These are phyloP conservation scores for Aplysina aerophoba DNA, from an alignment of 37 sponge, comb jelly and placozoan genomes.

Conservation along the genomic window DNA sequence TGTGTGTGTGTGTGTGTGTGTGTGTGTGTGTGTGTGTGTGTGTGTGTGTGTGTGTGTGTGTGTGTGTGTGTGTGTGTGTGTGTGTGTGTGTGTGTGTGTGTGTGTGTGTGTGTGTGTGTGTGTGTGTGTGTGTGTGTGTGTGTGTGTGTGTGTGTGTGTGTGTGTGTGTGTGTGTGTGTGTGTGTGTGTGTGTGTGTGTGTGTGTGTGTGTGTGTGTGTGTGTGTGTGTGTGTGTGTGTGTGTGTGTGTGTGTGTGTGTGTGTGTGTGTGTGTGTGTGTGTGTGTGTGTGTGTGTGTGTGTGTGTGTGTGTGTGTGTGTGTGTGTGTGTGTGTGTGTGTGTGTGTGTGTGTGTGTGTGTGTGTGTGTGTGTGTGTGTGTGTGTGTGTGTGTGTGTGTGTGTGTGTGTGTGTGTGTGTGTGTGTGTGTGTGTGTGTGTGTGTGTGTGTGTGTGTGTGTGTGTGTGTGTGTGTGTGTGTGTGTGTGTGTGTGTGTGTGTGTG, in stretches of 20 bases:
- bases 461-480: too few relatives aligned
- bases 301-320: slow-evolving; percentile 24
- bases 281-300: slow-evolving; percentile 5
- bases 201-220: slow-evolving; percentile 48
- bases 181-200: slow-evolving; percentile 47
- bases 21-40: slow-evolving; percentile 49
- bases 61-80: slow-evolving; percentile 43
- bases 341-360: slow-evolving; percentile 27
- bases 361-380: slow-evolving; percentile 23
- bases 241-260: slow-evolving; percentile 49
- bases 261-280: slow-evolving; percentile 44
- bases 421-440: too few relatives aligned
- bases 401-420: too few relatives aligned
- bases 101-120: slow-evolving; percentile 57
- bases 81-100: slow-evolving; percentile 48
- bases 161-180: slow-evolving; percentile 48
- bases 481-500: too few relatives aligned
- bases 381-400: slow-evolving; percentile 5
- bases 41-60: slow-evolving; percentile 53
- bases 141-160: slow-evolving; percentile 43
- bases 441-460: too few relatives aligned
- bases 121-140: slow-evolving; percentile 50
- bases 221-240: slow-evolving; percentile 45
- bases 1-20: slow-evolving; percentile 43
- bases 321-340: slow-evolving; percentile 18